A percentile compares a stretch with the other conserved stretches of the same genome.
phyloP scores from a whole-genome alignment of 2,888 invertebrate genomes.

The Apamea epomidion region DNA sequence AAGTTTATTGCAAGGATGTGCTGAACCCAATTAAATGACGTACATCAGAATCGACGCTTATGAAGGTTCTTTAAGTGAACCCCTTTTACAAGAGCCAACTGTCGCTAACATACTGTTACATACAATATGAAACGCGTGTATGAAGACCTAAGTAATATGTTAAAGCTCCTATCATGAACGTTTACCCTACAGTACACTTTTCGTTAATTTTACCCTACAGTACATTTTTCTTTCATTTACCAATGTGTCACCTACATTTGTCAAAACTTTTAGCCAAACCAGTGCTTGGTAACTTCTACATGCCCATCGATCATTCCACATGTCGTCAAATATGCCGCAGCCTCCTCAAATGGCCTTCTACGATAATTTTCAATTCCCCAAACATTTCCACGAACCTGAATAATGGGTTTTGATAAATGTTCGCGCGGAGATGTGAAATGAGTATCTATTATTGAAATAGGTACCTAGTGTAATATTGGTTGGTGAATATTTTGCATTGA shows the following conservation, averaged over 20 bases:
- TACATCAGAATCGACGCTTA: not conserved
- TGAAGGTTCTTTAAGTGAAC: no score
- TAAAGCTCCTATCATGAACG: no score
- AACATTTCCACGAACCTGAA: slow-evolving; percentile 37
- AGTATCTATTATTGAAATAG: slow-evolving; percentile 1
- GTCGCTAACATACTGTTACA: no score
- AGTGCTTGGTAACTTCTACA: not conserved
- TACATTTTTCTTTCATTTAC: not conserved
- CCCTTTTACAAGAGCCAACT: no score
- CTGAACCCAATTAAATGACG: no score
- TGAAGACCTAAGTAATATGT: no score
- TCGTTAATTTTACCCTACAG: not conserved
- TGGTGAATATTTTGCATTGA: not conserved
- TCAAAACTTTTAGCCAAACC: not conserved
- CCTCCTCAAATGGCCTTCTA: slow-evolving; percentile 28
- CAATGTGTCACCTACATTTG: not conserved
- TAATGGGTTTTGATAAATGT: slow-evolving; percentile 32
- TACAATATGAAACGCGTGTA: no score
- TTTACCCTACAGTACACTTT: not conserved
- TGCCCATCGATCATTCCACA: slow-evolving; percentile 31
- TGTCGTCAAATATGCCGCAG: slow-evolving; percentile 32
- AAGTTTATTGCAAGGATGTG: not conserved
- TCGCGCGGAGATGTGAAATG: not conserved
- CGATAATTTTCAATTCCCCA: slow-evolving; percentile 44
- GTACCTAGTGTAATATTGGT: not conserved